Evolutionary conservation across 2,113 vertebrate genomes (phyloP).

Genomic region (Perccottus glenii): DNA sequence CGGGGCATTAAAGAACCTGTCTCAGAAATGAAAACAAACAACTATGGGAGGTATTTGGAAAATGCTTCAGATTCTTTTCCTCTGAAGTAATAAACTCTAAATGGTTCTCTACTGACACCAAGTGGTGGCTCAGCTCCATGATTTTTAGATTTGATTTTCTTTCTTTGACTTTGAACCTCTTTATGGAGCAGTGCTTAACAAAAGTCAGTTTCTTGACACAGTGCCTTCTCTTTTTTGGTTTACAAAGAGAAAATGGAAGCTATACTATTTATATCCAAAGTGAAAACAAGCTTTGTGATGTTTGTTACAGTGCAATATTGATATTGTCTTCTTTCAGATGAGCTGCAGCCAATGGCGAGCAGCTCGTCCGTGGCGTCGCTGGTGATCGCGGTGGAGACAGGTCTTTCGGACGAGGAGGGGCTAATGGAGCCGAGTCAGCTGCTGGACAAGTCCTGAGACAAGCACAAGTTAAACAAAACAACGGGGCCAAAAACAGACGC

Average conservation of each 20-base stretch:
- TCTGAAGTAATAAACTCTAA: not conserved
- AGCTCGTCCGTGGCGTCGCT: constrained; percentile 70
- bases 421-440: constrained; percentile 45
- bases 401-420: constrained; percentile 72
- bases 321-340: constrained; percentile 47
- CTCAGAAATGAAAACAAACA: not conserved
- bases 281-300: too few species aligned
- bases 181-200: too few species aligned
- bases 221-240: too few species aligned
- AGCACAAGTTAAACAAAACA: constrained; percentile 16
- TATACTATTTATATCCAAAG: too few species aligned
- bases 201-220: too few species aligned
- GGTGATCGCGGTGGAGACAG: constrained; percentile 71
- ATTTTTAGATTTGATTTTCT: not conserved
- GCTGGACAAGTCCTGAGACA: constrained; percentile 69
- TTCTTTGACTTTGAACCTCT: too few species aligned
- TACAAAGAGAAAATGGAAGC: too few species aligned
- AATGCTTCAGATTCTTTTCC: not conserved
- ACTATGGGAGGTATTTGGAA: not conserved
- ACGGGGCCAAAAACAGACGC: not conserved
- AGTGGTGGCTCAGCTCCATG: constrained; percentile 10
- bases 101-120: constrained; percentile 26
- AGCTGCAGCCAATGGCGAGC: constrained; percentile 71
- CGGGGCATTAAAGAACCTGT: too few species aligned
- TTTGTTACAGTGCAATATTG: too few species aligned